Evolutionary conservation across 2,888 invertebrate genomes (phyloP).

Genomic region (Thereva unica): DNA sequence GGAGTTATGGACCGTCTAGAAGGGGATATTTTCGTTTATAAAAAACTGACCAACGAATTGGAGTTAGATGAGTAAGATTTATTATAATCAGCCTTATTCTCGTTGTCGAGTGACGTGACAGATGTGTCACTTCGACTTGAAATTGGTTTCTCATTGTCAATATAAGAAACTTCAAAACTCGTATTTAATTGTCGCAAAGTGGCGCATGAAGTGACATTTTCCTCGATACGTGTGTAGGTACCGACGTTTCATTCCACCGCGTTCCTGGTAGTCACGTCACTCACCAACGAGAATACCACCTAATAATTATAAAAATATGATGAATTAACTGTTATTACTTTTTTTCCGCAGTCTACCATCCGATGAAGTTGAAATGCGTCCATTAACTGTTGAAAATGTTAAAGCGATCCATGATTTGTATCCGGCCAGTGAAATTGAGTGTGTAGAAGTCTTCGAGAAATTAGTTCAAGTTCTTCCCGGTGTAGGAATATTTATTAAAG

Average conservation of each 20-base stretch:
- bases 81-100: too few relatives aligned
- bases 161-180: too few relatives aligned
- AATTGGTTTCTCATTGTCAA: too few relatives aligned
- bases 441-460: slow-evolving; percentile 79
- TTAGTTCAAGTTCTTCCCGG: slow-evolving; percentile 78
- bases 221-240: too few relatives aligned
- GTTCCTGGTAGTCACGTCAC: too few relatives aligned
- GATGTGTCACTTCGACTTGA: too few relatives aligned
- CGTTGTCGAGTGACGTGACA: too few relatives aligned
- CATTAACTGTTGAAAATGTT: slow-evolving; percentile 76
- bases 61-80: slow-evolving; percentile 64
- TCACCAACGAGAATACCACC: too few relatives aligned
- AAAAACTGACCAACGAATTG: slow-evolving; percentile 65
- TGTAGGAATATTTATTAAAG: slow-evolving; percentile 73
- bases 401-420: slow-evolving; percentile 82
- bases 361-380: slow-evolving; percentile 76
- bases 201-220: too few relatives aligned
- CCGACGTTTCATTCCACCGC: too few relatives aligned
- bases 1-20: slow-evolving; percentile 74
- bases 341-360: slow-evolving; percentile 59
- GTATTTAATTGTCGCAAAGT: too few relatives aligned
- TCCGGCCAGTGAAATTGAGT: slow-evolving; percentile 87
- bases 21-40: slow-evolving; percentile 79
- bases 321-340: not conserved
- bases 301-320: not conserved